Base-by-base conservation (phyloP, 2,797 vertebrate genomes). In the Aldrovandia affinis region DNA sequence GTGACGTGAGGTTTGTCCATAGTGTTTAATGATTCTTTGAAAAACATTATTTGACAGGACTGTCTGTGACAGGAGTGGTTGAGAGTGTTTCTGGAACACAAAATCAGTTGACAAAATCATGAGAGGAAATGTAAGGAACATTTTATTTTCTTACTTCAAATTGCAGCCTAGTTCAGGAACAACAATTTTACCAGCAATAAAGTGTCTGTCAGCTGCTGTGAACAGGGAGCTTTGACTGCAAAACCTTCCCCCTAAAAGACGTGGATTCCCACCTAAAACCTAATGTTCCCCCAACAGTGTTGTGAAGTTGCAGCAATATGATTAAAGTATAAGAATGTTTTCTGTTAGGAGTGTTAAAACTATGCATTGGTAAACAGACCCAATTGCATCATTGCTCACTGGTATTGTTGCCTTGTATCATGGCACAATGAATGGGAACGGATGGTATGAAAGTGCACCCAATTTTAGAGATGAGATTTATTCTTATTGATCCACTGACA, bases 41-140 rank as follows among this genome's bases (percentile, higher is more conserved):
- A 20, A 28, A 57, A 18, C 8, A 20, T 57, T 80, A 14, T 80
- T 54, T 33, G 52, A 7, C 28, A 7, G 52, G 28, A 36, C n/a
- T 33, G 20, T 87, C 86, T 89, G 87, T 83, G 78, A 52, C 77
- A 52, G 44, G 36, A 4, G 54, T 0, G 61, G 50, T 33, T 70
- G 57, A 47, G 36, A 57, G 59, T 73, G 68, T 81, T 85, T 80
- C 78, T 47, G n/a, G 80, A 65, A 80, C n/a, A n/a, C n/a, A n/a
- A n/a, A n/a, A n/a, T 39, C 10, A 75, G 83, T 61, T 83, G 80
- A 75, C 57, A 47, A 83, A 81, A 36, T n/a, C 36, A 55, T 50
- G 68, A 25, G 52, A 12, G 54, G 52, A 28, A 50, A 36, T 57
- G 54, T 22, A 50, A 33, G 52, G 78, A 36, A 80, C 36, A 59